Evolutionary conservation across 2,797 vertebrate species (phyloP).

Genomic region (Silurus aristotelis): DNA sequence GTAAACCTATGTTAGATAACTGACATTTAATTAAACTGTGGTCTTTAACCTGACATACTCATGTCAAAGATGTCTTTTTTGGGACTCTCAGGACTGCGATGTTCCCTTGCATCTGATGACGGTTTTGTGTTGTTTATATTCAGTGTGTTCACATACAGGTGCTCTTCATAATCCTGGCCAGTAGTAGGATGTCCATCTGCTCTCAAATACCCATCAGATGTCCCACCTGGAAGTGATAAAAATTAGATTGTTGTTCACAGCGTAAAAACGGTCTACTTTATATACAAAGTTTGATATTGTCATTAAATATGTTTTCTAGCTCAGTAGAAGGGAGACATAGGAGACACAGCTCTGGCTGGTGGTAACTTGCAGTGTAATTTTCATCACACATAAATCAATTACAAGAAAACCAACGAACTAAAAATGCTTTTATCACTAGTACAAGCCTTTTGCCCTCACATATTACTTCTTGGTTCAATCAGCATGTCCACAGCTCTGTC

Average conservation of each 20-base stretch:
- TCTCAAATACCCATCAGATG: conserved; percentile 86
- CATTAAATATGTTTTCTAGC: too few species aligned
- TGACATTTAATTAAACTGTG: neutral
- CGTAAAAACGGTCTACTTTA: too few species aligned
- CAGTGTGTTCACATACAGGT: conserved; percentile 94
- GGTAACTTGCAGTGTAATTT: too few species aligned
- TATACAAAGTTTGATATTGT: too few species aligned
- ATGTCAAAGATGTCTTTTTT: conserved; percentile 96
- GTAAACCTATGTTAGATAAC: neutral
- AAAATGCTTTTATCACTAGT: too few species aligned
- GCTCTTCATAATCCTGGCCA: conserved; percentile 87
- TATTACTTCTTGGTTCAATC: too few species aligned
- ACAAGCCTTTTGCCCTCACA: too few species aligned
- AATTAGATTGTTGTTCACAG: neutral
- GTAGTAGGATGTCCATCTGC: conserved; percentile 79
- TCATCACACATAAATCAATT: too few species aligned
- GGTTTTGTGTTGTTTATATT: conserved; percentile 76
- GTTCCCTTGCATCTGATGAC: conserved; percentile 17
- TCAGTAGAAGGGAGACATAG: too few species aligned
- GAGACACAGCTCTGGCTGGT: too few species aligned
- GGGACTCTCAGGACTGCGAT: conserved; percentile 78
- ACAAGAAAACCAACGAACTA: too few species aligned
- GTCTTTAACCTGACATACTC: conserved; percentile 79
- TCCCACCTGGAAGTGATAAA: conserved; percentile 64
- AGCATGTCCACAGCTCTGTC: too few species aligned